Evolutionary conservation across 2,888 invertebrate species (phyloP), one percentile per base, ranked within the genome.

Genomic region (Drosophila hamatofila): DNA sequence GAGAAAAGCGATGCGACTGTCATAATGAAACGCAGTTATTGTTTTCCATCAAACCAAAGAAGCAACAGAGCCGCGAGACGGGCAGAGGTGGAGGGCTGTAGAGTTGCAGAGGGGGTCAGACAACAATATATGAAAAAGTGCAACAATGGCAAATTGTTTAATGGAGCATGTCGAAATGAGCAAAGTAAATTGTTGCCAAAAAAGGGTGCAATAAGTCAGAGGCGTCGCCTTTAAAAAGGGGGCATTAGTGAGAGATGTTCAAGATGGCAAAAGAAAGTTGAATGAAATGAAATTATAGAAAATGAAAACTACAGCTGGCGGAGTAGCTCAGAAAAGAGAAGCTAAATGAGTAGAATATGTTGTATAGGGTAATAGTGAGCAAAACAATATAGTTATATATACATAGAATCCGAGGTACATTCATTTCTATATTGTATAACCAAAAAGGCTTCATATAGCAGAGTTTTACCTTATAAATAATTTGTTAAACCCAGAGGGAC

Each of bases 71-170:
- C 48, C 25, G n/a, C n/a, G n/a, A n/a, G n/a, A 11, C 30, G 11
- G 39, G 42, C 55, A 42, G 57, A 25, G 37, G 30, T 27, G 46
- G 57, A 48, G 57, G 42, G 23, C 0, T 16, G 21, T 16, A 30
- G 41, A 56, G 55, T 23, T 54, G 35, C 52, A 35, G 16, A 9
- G 52, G 52, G 52, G 35, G 62, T 51, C 25, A 57, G 61, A 46
- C 46, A 37, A 62, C 51, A 62, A 67, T 30, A 64, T 42, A 2
- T 65, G 75, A 72, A 57, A 66, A 77, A 74, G 55, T 88, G 78
- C 88, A 82, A 85, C 88, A 87, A 89, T 89, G 88, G 78, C 80
- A 78, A 81, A 88, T 89, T 80, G 75, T 78, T 89, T 87, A 87
- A 87, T 87, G 90, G 88, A 78, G 90, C 84, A 72, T 81, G 75